Evolutionary conservation across 2,888 invertebrate genomes (phyloP).

Genomic region (Pristionchus fissidentatus): DNA sequence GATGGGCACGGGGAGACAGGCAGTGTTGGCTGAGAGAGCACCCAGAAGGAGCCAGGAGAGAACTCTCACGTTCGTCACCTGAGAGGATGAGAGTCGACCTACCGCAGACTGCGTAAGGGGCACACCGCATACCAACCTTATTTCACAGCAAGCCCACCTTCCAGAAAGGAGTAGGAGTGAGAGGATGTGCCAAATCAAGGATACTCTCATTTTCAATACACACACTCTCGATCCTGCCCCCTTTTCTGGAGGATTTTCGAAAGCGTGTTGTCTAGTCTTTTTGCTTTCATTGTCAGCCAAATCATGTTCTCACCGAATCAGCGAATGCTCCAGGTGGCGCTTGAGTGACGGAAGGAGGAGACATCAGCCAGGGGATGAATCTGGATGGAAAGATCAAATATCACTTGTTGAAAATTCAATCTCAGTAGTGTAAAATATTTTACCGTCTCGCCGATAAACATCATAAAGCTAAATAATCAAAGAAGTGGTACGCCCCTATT

Average conservation of each 20-base stretch:
- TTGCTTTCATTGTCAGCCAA: background rate
- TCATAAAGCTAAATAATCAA: too few species aligned
- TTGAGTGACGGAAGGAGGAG: constrained; percentile 73
- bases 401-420: too few species aligned
- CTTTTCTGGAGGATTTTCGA: background rate
- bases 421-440: too few species aligned
- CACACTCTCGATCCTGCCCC: too few species aligned
- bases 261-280: background rate
- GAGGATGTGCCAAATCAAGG: background rate
- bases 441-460: constrained; percentile 89
- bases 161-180: background rate
- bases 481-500: too few species aligned
- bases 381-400: constrained; percentile 52
- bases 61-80: constrained; percentile 92
- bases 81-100: background rate
- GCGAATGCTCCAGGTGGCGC: constrained; percentile 73
- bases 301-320: constrained; percentile 66
- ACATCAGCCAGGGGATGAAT: constrained; percentile 75
- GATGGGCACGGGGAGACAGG: constrained; percentile 89
- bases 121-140: too few species aligned
- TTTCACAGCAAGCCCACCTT: background rate
- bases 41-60: constrained; percentile 96
- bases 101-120: too few species aligned
- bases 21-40: constrained; percentile 82
- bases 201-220: background rate